Evolutionary conservation across 1,140 invertebrate species (phyloP), one percentile per base, ranked within the genome.

Genomic region (Laupala kohalensis): DNA sequence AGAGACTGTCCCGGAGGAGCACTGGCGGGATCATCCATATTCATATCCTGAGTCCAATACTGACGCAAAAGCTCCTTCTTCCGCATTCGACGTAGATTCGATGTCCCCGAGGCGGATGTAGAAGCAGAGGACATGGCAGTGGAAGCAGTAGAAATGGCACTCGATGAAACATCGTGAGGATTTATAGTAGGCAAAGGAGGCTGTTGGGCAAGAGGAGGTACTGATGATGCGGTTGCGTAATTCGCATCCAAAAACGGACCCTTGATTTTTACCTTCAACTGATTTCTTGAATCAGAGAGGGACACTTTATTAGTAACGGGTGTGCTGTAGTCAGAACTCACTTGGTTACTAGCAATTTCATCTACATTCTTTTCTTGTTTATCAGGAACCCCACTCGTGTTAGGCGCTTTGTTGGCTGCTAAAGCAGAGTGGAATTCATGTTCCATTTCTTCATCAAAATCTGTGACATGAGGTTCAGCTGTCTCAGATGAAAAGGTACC

Each of bases 191-290:
- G 81, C 82, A 23, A 62, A 28, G 81, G 80, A 5, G 84, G 79
- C 66, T 86, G 87, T 74, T 85, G 86, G 25, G 84, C 83, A 19
- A 81, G 82, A 0, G 82, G 81, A 9, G 83, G 78, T 64, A 82
- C 77, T 13, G 82, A 79, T 0, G 87, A 83, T 5, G 82, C 78
- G 2, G 83, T 79, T 4, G 82, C 80, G 75, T 92, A 92, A 76
- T 92, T 92, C 0, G 90, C 89, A 76, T 91, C 89, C 67, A 90
- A 79, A 76, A 94, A 92, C 0, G 93, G 92, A 13, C 92, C 93
- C 79, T 95, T 95, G 73, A 95, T 95, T 80, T 95, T 95, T 0
- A 95, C 89, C 78, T 95, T 95, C 1, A 95, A 78, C 76, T 93
- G 92, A 81, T 93, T 94, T 23, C 91, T 81, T 0, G 91, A 89